These are phyloP conservation scores for Sarcophaga bullata DNA, from an alignment of 1,140 invertebrate species.

Conservation along the genomic window DNA sequence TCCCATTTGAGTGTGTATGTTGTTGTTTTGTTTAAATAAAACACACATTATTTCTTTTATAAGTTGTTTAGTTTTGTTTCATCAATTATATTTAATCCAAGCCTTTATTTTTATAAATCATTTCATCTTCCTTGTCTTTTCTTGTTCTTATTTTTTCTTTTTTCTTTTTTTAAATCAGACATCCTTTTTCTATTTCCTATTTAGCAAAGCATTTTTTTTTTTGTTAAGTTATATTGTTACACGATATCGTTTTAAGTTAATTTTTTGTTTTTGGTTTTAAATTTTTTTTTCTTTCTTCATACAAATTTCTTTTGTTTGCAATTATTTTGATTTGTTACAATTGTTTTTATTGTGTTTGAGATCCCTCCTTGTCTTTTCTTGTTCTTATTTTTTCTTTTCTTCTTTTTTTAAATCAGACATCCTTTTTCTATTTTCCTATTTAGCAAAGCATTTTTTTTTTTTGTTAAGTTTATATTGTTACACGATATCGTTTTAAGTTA, in stretches of 20 bases:
- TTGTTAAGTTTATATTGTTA: too few species aligned
- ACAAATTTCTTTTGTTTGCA: slow-evolving; percentile 1
- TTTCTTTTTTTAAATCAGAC: background rate
- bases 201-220: background rate
- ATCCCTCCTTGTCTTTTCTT: too few species aligned
- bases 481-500: too few species aligned
- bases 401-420: slow-evolving; percentile 1
- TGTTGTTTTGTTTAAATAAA: background rate
- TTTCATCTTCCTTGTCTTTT: background rate
- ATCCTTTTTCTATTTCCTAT: background rate
- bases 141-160: too few species aligned
- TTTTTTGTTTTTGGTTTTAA: background rate
- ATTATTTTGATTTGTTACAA: slow-evolving; percentile 16
- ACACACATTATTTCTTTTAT: background rate
- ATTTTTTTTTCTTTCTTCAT: background rate
- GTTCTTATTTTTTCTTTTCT: too few species aligned
- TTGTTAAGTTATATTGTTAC: too few species aligned
- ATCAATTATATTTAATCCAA: slow-evolving; percentile 19
- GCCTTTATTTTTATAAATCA: slow-evolving; percentile 6
- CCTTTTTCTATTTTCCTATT: background rate
- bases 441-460: background rate
- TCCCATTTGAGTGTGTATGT: too few species aligned
- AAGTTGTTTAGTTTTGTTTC: background rate
- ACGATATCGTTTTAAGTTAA: too few species aligned
- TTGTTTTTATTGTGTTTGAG: too few species aligned